Percentiles rank a stretch among this genome's conserved stretches.
Conservation (phyloP, 2,113 vertebrate genomes). For the Pitta sordida region DNA sequence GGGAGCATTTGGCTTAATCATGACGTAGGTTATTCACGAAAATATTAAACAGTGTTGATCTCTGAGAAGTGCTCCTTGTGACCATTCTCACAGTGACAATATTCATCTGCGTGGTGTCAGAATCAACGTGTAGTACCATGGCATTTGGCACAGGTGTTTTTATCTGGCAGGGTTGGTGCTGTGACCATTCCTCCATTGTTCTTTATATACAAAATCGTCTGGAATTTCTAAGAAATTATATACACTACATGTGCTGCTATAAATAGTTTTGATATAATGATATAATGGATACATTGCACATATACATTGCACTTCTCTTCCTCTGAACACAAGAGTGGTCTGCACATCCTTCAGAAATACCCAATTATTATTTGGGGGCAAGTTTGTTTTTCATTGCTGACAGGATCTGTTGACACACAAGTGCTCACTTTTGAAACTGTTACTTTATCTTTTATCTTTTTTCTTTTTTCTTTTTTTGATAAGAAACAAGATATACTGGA, state of each 20-base stretch:
- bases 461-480: constrained; percentile 15
- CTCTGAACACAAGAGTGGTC: neutral
- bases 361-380: neutral
- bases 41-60: neutral
- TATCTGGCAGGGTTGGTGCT: neutral
- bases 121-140: neutral
- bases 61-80: neutral
- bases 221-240: neutral
- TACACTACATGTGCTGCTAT: neutral
- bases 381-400: constrained; percentile 9
- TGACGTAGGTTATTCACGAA: neutral
- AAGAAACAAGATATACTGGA: constrained; percentile 27
- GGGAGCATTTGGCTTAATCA: neutral
- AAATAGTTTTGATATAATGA: neutral
- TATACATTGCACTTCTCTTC: neutral
- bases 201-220: neutral
- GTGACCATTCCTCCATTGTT: neutral
- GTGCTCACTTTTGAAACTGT: neutral
- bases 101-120: neutral
- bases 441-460: too few relatives aligned
- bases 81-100: neutral
- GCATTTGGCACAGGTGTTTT: neutral
- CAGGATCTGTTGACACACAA: constrained; percentile 22
- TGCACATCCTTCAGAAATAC: neutral
- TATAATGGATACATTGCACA: neutral